Conservation (phyloP, 1,140 invertebrate genomes). For the Wiebesia pumilae region DNA sequence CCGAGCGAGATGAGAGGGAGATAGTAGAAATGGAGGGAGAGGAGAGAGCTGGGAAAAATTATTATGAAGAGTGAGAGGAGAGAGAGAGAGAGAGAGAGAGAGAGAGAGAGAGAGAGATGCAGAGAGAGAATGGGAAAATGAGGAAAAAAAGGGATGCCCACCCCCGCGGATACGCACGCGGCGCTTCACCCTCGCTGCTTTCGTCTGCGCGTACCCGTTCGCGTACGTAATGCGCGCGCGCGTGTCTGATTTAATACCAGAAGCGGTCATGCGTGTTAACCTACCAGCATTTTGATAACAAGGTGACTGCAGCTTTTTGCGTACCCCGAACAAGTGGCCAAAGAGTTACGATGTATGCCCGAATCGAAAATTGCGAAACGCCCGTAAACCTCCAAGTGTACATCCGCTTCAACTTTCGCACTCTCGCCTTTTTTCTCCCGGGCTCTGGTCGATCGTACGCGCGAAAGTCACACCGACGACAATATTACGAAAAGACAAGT, state of each 20-base stretch:
- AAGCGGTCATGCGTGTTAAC: conserved; percentile 48
- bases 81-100: too few relatives aligned
- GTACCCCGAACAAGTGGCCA: not conserved
- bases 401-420: not conserved
- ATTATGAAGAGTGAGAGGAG: too few relatives aligned
- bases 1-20: too few relatives aligned
- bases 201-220: not conserved
- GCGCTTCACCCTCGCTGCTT: conserved; percentile 16
- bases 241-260: conserved; percentile 52
- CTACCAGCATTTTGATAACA: conserved; percentile 48
- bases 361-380: not conserved
- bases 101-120: not conserved
- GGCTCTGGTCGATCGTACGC: not conserved
- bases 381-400: not conserved
- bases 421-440: too few relatives aligned
- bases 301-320: conserved; percentile 33
- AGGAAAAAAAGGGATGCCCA: conserved; percentile 33
- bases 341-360: conserved; percentile 15
- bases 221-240: not conserved
- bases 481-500: too few relatives aligned
- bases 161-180: conserved; percentile 5
- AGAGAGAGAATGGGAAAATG: not conserved
- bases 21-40: too few relatives aligned
- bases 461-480: too few relatives aligned
- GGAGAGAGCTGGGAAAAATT: too few relatives aligned